phyloP scores from a whole-genome alignment of 2,797 vertebrate species.

The Hyperoplus immaculatus region DNA sequence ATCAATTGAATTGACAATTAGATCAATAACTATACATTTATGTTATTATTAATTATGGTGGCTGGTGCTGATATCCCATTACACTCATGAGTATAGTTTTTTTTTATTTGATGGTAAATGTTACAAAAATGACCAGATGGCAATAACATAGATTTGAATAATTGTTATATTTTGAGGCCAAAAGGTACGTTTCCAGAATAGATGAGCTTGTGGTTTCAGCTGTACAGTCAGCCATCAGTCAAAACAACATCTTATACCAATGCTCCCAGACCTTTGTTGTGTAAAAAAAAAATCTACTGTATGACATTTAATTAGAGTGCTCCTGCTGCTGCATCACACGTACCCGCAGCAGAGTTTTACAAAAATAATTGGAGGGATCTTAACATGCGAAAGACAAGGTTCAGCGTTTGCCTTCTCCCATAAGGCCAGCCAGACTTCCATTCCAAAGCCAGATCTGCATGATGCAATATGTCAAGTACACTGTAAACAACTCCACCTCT shows the following conservation, averaged over 20 bases:
- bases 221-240: no score
- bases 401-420: conserved; percentile 55
- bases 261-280: no score
- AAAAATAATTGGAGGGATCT: conserved; percentile 42
- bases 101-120: conserved; percentile 3
- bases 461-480: conserved; percentile 50
- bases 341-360: conserved; percentile 7
- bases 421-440: conserved; percentile 30
- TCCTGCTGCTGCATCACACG: conserved; percentile 11
- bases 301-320: no score
- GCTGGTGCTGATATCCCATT: no score
- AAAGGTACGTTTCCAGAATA: neutral
- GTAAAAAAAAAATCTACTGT: no score
- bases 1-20: no score
- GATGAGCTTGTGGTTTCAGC: no score
- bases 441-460: conserved; percentile 42
- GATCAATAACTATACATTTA: no score
- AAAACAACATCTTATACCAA: no score
- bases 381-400: conserved; percentile 38
- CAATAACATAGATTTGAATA: conserved; percentile 13
- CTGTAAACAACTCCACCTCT: conserved; percentile 45
- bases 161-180: conserved; percentile 18
- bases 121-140: conserved; percentile 21
- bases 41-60: no score
- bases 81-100: no score